A percentile compares a stretch with the other conserved stretches of the same genome.
Evolutionary conservation across 2,113 vertebrate species (phyloP).

Genomic region (Pollimyrus isidori): DNA sequence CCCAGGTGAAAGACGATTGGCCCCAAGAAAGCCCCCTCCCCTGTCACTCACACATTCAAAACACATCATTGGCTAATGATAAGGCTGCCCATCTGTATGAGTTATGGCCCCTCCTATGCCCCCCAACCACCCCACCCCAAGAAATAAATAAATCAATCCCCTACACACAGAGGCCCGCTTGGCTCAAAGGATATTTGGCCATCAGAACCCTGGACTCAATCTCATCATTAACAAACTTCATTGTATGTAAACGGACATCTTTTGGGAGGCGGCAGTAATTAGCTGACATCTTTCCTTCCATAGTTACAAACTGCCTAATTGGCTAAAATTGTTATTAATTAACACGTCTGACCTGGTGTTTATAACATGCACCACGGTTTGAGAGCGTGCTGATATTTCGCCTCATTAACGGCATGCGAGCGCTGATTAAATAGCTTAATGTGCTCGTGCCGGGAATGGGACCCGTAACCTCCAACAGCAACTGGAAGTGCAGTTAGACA

Average conservation of each 20-base stretch:
- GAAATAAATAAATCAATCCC: not conserved
- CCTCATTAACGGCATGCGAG: not conserved
- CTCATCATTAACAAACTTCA: not conserved
- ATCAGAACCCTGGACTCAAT: not conserved
- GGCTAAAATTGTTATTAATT: not conserved
- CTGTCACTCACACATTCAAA: not conserved
- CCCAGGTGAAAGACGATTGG: not conserved
- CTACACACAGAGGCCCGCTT: not conserved
- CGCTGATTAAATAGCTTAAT: not conserved
- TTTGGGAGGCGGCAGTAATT: not conserved
- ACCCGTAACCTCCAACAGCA: not conserved
- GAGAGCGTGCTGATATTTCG: not conserved
- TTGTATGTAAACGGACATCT: not conserved
- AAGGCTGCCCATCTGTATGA: not conserved
- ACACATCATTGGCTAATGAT: not conserved
- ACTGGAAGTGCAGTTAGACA: not conserved
- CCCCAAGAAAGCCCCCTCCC: not conserved
- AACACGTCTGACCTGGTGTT: not conserved
- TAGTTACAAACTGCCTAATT: slow-evolving; percentile 11
- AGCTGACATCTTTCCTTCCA: not conserved
- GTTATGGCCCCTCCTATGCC: not conserved
- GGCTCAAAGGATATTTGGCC: not conserved
- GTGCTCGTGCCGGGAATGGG: not conserved
- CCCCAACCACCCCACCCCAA: not conserved
- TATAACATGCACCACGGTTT: not conserved